Base-by-base conservation (phyloP, 64 coral and sea anemone genomes). In the Cladopsammia gracilis region DNA sequence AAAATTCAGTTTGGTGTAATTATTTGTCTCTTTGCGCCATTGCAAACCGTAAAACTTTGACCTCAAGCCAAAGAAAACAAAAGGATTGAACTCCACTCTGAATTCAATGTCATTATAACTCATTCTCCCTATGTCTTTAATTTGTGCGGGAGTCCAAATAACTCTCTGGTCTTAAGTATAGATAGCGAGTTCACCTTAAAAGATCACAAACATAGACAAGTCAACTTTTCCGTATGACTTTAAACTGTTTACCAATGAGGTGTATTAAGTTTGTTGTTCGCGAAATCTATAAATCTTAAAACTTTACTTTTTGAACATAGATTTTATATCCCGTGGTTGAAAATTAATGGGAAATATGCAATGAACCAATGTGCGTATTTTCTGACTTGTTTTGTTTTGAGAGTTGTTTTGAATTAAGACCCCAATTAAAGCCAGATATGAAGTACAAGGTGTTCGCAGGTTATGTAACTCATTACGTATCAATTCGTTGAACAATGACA, bases 21-120 rank as follows among this genome's bases (percentile, higher is more conserved):
- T 67, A 84, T 84, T 84, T 16, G 26, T 47, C 62, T 49, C 47
- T 18, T 50, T 58, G 48, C 46, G 43, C 73, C 73, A 51, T 45
- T 80, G 77, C 25, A 80, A 25, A 80, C 54, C 16, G 54, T 18
- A 80, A 80, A 80, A 64, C 43, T 19, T 66, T 84, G 80, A 84
- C 80, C 80, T 84, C 80, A 45, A 50, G 80, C 80, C 61, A 84
- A 84, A 51, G 42, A 46, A 84, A 84, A 84, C 80, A 84, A 84
- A 67, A 66, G 61, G 16, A 50, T 84, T 46, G 10, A 68, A 24
- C 18, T 19, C 61, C 61, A 84, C 44, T 68, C 18, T 84, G 46
- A 47, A 68, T 15, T 66, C 42, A 24, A 68, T 50, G 44, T 64
- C 18, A n/a, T 67, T 68, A 66, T 84, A 84, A 84, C 62, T 50